Evolutionary conservation across 2,888 invertebrate species (phyloP).

Genomic region (Eupithecia dodoneata): DNA sequence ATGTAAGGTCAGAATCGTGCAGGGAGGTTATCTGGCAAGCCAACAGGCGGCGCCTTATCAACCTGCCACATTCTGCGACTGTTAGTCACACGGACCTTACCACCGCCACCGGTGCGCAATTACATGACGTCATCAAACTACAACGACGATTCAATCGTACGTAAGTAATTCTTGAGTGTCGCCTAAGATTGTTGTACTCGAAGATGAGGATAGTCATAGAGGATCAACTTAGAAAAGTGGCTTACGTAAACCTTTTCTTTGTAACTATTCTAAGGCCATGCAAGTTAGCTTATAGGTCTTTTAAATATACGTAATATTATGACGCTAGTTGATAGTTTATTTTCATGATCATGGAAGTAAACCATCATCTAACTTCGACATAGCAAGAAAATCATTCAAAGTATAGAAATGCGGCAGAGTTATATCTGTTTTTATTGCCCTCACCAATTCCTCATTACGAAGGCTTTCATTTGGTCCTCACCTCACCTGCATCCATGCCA

Average conservation of each 20-base stretch:
- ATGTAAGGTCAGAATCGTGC: slow-evolving; percentile 25
- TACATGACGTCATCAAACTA: slow-evolving; percentile 32
- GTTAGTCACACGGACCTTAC: slow-evolving; percentile 53
- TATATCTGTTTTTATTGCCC: slow-evolving; percentile 40
- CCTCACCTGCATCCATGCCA: slow-evolving; percentile 63
- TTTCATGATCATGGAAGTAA: neutral
- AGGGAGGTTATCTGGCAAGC: slow-evolving; percentile 32
- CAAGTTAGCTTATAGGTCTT: neutral
- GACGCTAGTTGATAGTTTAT: neutral
- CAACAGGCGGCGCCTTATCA: slow-evolving; percentile 60
- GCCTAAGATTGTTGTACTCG: neutral
- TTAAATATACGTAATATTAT: too few relatives aligned
- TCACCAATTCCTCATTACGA: slow-evolving; percentile 55
- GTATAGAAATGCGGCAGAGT: slow-evolving; percentile 24
- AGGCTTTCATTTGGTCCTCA: slow-evolving; percentile 49
- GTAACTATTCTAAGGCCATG: neutral
- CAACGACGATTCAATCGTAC: neutral
- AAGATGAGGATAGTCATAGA: neutral
- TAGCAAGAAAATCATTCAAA: neutral
- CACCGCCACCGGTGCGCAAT: slow-evolving; percentile 28
- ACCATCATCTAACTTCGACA: neutral
- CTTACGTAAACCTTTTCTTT: neutral
- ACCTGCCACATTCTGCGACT: slow-evolving; percentile 62
- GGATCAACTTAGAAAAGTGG: neutral
- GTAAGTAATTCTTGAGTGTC: neutral